Evolutionary conservation across 2,797 vertebrate genomes (phyloP).

Genomic region (Echiichthys vipera): DNA sequence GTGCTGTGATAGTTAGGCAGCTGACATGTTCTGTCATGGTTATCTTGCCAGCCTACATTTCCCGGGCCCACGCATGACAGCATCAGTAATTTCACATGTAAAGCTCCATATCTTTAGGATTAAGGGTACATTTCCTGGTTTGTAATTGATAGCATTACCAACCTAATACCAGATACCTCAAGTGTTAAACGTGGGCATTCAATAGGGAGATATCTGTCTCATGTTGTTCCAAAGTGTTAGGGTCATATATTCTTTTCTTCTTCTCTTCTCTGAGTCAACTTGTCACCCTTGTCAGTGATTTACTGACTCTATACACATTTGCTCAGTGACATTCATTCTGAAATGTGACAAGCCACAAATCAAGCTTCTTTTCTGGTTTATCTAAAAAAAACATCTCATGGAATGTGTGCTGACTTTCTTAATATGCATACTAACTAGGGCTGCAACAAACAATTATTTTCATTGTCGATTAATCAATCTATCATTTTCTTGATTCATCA

Average conservation of each 20-base stretch:
- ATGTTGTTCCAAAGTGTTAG: constrained; percentile 27
- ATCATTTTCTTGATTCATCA: no score
- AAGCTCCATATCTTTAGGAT: constrained; percentile 47
- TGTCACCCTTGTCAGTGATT: constrained; percentile 56
- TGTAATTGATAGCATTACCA: constrained; percentile 53
- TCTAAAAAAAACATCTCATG: constrained; percentile 55
- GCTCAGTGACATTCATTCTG: constrained; percentile 56
- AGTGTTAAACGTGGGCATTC: constrained; percentile 46
- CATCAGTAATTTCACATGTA: constrained; percentile 56
- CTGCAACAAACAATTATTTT: no score
- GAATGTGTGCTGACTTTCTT: constrained; percentile 50
- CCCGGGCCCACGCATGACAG: constrained; percentile 53
- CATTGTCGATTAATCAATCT: no score
- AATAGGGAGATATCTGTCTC: constrained; percentile 26
- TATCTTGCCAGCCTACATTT: constrained; percentile 64
- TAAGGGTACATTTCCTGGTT: constrained; percentile 42
- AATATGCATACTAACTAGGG: constrained; percentile 56
- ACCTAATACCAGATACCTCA: constrained; percentile 33
- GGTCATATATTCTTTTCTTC: constrained; percentile 18
- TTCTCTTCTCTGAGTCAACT: constrained; percentile 2
- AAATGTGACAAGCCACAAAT: constrained; percentile 68
- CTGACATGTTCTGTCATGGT: constrained; percentile 65
- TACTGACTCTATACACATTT: constrained; percentile 40
- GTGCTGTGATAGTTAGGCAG: constrained; percentile 58
- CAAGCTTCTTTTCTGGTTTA: constrained; percentile 51